Evolutionary conservation across 2,797 vertebrate species (phyloP).

Genomic region (Labeo calbasu): DNA sequence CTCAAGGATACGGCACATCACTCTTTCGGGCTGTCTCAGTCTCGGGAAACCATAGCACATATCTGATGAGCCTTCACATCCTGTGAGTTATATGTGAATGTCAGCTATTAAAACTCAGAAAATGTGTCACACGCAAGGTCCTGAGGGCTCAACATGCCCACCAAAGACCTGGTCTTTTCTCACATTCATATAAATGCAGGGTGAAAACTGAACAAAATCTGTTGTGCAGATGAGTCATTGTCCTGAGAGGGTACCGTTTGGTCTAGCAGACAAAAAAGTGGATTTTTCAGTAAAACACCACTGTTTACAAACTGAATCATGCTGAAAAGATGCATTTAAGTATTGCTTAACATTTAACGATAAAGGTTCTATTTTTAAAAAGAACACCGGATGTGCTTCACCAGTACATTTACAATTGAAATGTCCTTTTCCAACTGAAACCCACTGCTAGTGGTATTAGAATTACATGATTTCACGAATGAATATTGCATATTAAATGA

Average conservation of each 20-base stretch:
- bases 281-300: neutral
- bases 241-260: neutral
- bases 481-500: neutral
- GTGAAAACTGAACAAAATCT: constrained; percentile 12
- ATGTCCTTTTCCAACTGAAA: neutral
- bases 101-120: constrained; percentile 13
- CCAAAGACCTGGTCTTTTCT: neutral
- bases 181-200: constrained; percentile 22
- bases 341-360: constrained; percentile 24
- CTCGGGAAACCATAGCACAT: constrained; percentile 23
- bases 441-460: neutral
- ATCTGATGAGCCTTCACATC: neutral
- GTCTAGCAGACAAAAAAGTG: neutral
- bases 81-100: neutral
- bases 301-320: constrained; percentile 4
- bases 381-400: neutral
- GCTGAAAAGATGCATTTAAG: constrained; percentile 1
- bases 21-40: neutral
- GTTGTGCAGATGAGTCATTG: constrained; percentile 21
- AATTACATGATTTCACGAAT: neutral
- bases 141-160: constrained; percentile 8
- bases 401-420: neutral
- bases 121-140: neutral
- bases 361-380: neutral
- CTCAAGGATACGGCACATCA: neutral